A percentile compares a stretch with the other conserved stretches of the same genome.
These are phyloP conservation scores for Eupsilia transversa DNA, from an alignment of 2,888 invertebrate genomes.

Conservation along the genomic window DNA sequence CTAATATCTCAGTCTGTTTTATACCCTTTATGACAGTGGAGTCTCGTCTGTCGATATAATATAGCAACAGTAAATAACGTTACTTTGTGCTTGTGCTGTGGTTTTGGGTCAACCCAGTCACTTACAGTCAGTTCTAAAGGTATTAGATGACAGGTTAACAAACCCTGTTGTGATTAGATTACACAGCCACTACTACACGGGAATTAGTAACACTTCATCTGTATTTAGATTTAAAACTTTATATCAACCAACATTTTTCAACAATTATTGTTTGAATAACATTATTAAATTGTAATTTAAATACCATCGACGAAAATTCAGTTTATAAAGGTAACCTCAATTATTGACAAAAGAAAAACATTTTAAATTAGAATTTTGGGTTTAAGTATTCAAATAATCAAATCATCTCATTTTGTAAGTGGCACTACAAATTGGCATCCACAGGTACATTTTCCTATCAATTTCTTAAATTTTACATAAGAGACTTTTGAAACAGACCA, in stretches of 20 bases:
- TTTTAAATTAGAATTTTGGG: not conserved
- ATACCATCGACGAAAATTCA: too few relatives aligned
- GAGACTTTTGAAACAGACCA: not conserved
- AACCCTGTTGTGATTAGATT: not conserved
- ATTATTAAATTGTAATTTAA: too few relatives aligned
- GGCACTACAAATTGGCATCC: not conserved
- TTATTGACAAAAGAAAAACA: too few relatives aligned
- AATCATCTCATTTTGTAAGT: not conserved
- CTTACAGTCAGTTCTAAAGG: not conserved
- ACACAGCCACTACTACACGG: not conserved
- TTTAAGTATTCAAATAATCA: not conserved
- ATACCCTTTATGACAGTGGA: not conserved
- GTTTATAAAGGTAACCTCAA: too few relatives aligned
- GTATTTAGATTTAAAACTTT: not conserved
- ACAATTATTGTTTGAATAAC: not conserved
- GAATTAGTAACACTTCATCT: not conserved
- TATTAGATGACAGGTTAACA: not conserved
- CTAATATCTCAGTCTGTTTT: not conserved
- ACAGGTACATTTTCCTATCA: not conserved
- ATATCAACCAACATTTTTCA: not conserved
- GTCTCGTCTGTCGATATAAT: not conserved
- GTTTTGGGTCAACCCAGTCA: not conserved
- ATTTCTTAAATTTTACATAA: not conserved
- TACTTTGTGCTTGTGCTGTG: too few relatives aligned
- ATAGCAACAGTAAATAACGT: not conserved